Percentiles rank a stretch among this genome's conserved stretches.
These are phyloP conservation scores for Carettochelys insculpta DNA, from an alignment of 2,113 vertebrate genomes.

Conservation along the genomic window DNA sequence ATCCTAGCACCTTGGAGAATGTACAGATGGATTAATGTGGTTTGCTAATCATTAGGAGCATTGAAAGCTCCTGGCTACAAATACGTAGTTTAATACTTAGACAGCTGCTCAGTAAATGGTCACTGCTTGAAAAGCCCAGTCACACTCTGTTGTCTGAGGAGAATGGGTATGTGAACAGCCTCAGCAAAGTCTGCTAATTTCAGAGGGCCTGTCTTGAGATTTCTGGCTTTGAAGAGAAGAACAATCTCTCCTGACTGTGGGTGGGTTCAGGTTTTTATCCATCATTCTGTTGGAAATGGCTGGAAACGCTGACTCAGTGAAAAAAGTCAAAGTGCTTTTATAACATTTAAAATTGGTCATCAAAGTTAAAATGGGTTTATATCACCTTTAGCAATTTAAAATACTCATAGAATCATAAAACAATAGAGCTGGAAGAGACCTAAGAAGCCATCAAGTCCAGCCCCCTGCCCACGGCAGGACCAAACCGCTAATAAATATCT, in stretches of 20 bases:
- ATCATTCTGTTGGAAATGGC: no score
- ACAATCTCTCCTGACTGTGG: background rate
- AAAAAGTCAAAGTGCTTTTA: background rate
- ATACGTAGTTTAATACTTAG: background rate
- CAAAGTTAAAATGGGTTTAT: background rate
- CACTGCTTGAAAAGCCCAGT: background rate
- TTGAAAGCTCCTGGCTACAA: background rate
- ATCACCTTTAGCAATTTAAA: background rate
- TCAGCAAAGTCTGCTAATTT: background rate
- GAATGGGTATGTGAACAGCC: background rate
- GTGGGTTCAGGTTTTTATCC: background rate
- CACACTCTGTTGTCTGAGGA: background rate
- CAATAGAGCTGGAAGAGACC: no score
- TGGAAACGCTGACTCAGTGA: background rate
- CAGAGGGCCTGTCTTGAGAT: background rate
- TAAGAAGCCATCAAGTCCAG: no score
- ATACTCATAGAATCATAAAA: background rate
- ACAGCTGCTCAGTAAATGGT: background rate
- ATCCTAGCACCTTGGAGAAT: slow-evolving; percentile 80
- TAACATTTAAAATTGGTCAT: background rate
- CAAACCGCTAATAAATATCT: background rate
- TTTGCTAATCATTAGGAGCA: background rate
- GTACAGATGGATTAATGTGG: background rate
- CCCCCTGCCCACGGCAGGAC: no score
- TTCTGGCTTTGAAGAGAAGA: background rate